Evolutionary conservation across 2,888 invertebrate genomes (phyloP).

Genomic region (Trachelus iudaicus): DNA sequence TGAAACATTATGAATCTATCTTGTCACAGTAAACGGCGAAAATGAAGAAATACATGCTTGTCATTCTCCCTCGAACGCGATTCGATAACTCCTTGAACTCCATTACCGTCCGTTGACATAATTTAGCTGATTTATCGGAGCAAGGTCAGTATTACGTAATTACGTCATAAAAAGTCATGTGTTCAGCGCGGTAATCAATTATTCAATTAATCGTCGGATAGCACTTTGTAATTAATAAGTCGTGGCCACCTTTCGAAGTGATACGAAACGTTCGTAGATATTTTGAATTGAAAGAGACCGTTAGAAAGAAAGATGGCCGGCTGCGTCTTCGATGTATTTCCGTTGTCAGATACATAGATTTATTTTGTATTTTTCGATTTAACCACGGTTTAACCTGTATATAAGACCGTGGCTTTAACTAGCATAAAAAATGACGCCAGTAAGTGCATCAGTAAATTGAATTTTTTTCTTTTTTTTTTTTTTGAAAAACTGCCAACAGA

Average conservation of each 20-base stretch:
- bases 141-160: neutral
- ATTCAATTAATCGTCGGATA: no score
- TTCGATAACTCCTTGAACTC: constrained; percentile 2
- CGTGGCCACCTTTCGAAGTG: neutral
- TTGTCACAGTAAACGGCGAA: neutral
- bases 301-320: neutral
- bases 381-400: neutral
- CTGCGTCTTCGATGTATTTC: neutral
- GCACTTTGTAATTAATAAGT: neutral
- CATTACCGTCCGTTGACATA: neutral
- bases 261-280: neutral
- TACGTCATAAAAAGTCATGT: neutral
- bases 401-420: neutral
- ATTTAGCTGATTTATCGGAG: neutral
- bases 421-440: neutral
- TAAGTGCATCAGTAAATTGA: neutral
- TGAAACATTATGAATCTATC: neutral
- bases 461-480: neutral
- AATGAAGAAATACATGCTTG: neutral
- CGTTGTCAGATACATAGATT: neutral
- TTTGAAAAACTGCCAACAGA: neutral
- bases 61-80: neutral
- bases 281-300: neutral
- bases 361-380: neutral
- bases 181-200: neutral